phyloP scores from a whole-genome alignment of 2,888 invertebrate species.

The Drosophila crucigera region DNA sequence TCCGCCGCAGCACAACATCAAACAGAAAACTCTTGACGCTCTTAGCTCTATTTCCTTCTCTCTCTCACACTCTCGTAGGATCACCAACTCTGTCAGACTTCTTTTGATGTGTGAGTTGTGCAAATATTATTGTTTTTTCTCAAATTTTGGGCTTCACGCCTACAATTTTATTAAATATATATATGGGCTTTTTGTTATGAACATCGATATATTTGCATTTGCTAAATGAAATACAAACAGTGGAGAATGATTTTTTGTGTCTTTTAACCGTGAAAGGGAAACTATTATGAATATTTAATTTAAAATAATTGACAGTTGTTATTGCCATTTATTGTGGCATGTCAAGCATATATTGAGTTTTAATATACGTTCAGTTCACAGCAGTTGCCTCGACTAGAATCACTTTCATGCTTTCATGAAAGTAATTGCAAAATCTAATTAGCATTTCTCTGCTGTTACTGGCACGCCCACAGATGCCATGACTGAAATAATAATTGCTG shows the following conservation, averaged over 20 bases:
- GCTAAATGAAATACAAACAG: slow-evolving; percentile 53
- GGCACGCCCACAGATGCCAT: slow-evolving; percentile 46
- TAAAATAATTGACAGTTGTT: slow-evolving; percentile 47
- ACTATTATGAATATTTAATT: slow-evolving; percentile 21
- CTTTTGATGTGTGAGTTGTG: slow-evolving; percentile 64
- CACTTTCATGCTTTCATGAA: slow-evolving; percentile 26
- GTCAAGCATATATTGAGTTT: slow-evolving; percentile 47
- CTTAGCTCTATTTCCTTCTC: slow-evolving; percentile 17
- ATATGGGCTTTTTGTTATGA: background rate
- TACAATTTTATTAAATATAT: slow-evolving; percentile 23
- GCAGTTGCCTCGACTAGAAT: slow-evolving; percentile 9
- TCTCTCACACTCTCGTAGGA: background rate
- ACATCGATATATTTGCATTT: slow-evolving; percentile 16
- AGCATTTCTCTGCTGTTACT: slow-evolving; percentile 37
- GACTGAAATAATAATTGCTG: slow-evolving; percentile 63
- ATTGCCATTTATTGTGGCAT: slow-evolving; percentile 34
- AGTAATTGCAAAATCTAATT: slow-evolving; percentile 62
- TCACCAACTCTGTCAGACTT: slow-evolving; percentile 15
- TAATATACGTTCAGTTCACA: slow-evolving; percentile 42
- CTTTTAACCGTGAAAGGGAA: slow-evolving; percentile 42
- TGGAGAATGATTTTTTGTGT: slow-evolving; percentile 32
- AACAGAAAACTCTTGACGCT: slow-evolving; percentile 61
- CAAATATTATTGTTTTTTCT: slow-evolving; percentile 63
- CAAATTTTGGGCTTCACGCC: slow-evolving; percentile 38
- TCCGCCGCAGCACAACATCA: slow-evolving; percentile 73